Evolutionary conservation across 2,113 vertebrate species (phyloP), one percentile per base, ranked within the genome.

Genomic region (Camelus bactrianus): DNA sequence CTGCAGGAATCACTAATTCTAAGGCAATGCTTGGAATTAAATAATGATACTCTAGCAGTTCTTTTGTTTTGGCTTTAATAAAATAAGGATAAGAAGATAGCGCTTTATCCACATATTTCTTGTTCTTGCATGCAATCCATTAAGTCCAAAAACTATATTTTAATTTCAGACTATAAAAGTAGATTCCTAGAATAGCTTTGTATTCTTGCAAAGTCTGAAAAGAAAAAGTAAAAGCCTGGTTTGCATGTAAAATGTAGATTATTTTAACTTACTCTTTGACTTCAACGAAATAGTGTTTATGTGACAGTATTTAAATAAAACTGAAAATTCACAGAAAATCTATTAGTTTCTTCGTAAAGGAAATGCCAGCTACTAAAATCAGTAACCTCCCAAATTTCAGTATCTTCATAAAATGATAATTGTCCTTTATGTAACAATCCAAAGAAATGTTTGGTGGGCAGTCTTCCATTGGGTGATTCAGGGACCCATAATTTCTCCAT

Each of bases 61-160:
- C 52, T 30, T 84, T 92, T 96, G 84, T 70, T 96, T 94, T 80
- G 38, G 50, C 56, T 56, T 97, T 89, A 64, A 28, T 87, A 67
- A 93, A 96, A 79, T 32, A 73, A 85, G 16, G 2, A 50, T 91
- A 56, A 96, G 75, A 92, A 52, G 38, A 79, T 65, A 67, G 93
- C 69, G 82, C 32, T 76, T 80, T 84, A 54, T 60, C 24, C 48
- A 69, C 19, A 26, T 16, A 3, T 88, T 81, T 93, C 46, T 94
- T 96, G 35, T 80, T n/a, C n/a, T 85, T 91, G 13, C 2, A 35
- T 73, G 38, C 2, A 56, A 67, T 77, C 20, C 52, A 69, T 72
- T 91, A 89, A 75, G 14, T 85, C 30, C 77, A 50, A 50, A 95
- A 86, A 52, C 26, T 38, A 5, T 91, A 62, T 83, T 94, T 94